Evolutionary conservation across 2,888 invertebrate genomes (phyloP).

Genomic region (Eristalis tenax): DNA sequence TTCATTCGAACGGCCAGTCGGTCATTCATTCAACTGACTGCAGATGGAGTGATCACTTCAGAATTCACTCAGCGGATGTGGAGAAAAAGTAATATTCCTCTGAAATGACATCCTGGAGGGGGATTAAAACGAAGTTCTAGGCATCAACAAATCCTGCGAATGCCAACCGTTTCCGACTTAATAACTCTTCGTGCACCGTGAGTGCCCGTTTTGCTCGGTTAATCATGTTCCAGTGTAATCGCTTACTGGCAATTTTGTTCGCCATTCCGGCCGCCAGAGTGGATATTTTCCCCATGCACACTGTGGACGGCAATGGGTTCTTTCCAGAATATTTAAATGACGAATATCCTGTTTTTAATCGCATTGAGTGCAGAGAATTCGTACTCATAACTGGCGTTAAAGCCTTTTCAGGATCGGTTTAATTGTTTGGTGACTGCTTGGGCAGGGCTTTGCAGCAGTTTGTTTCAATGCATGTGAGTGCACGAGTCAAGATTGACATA

Average conservation of each 20-base stretch:
- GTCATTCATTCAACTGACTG: neutral
- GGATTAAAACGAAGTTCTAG: neutral
- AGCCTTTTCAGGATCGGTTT: neutral
- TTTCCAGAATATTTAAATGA: neutral
- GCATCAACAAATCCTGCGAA: neutral
- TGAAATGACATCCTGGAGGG: neutral
- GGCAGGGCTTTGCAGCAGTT: neutral
- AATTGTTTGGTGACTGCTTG: neutral
- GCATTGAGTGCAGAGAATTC: neutral
- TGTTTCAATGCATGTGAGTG: neutral
- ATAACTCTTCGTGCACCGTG: neutral
- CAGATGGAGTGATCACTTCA: neutral
- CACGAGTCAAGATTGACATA: neutral
- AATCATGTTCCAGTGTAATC: neutral
- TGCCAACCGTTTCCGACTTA: neutral
- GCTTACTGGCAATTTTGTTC: neutral
- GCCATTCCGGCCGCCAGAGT: neutral
- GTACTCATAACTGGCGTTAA: neutral
- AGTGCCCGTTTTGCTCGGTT: neutral
- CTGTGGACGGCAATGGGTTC: neutral
- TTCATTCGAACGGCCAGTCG: neutral
- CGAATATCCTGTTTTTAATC: neutral
- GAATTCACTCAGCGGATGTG: neutral
- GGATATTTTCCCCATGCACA: too few species aligned
- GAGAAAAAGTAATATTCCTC: neutral